Evolutionary conservation across 35 echinoderm and acorn worm genomes (phyloP).

Genomic region (Ophiothrix spiculata): DNA sequence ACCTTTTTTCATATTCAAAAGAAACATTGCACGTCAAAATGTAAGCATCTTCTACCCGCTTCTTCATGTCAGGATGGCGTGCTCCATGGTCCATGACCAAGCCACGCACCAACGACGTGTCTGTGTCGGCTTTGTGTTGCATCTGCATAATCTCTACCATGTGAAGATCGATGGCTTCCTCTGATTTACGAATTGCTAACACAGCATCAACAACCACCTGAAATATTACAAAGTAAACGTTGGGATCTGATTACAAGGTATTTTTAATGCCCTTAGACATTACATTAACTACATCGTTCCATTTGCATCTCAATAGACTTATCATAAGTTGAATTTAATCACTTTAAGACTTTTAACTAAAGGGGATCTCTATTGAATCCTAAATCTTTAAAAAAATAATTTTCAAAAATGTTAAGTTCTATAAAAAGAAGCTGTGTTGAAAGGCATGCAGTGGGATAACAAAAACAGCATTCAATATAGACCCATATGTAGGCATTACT

Average conservation of each 20-base stretch:
- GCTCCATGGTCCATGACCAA: conserved; percentile 97
- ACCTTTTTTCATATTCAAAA: conserved; percentile 99
- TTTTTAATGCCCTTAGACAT: not conserved
- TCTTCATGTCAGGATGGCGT: conserved; percentile 97
- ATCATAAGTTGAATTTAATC: no score
- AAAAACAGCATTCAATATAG: no score
- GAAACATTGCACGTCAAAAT: conserved; percentile 97
- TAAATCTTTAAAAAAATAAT: no score
- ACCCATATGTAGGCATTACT: no score
- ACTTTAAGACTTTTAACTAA: no score
- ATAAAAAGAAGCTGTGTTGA: no score
- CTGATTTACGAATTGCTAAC: conserved; percentile 65
- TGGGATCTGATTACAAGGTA: not conserved
- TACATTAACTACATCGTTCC: no score
- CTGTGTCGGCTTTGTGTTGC: conserved; percentile 80
- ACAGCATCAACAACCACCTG: conserved; percentile 98
- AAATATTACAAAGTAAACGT: not conserved
- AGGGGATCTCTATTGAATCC: no score
- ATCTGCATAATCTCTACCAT: conserved; percentile 99
- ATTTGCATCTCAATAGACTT: no score
- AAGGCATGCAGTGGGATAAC: no score
- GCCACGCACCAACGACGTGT: conserved; percentile 81
- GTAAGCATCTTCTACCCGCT: conserved; percentile 83
- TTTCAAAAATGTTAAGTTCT: no score
- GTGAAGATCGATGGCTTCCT: conserved; percentile 88